These are phyloP conservation scores for Cheracebus regulus DNA, from an alignment of 2,797 vertebrate species.

Conservation along the genomic window DNA sequence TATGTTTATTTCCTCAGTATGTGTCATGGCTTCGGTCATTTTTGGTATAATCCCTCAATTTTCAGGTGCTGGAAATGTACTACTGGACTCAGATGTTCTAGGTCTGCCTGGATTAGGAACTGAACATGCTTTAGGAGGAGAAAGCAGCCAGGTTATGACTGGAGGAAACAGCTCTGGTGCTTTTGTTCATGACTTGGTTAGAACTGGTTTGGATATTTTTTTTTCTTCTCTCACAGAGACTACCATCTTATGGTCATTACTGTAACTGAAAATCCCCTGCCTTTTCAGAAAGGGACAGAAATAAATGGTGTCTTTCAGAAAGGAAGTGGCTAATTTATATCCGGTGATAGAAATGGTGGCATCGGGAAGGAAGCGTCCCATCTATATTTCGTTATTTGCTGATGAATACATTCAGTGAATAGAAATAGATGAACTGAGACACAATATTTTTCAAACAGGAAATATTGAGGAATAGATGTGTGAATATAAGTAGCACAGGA, in stretches of 20 bases:
- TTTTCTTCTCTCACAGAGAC: background rate
- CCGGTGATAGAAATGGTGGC: constrained; percentile 46
- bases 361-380: constrained; percentile 30
- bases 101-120: background rate
- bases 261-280: background rate
- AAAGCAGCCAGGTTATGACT: background rate
- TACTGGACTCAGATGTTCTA: background rate
- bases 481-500: background rate
- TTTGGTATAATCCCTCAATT: background rate
- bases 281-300: constrained; percentile 46
- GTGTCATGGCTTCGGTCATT: background rate
- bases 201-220: background rate
- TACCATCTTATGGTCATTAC: background rate
- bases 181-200: background rate
- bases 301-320: constrained; percentile 40
- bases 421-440: background rate
- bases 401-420: background rate
- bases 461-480: background rate
- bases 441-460: constrained; percentile 24
- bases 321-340: constrained; percentile 63
- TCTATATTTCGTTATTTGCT: constrained; percentile 34
- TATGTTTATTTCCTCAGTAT: constrained; percentile 3
- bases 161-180: background rate
- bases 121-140: background rate
- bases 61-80: background rate